Conservation (phyloP, 2,113 vertebrate genomes). For the Myrmophylax atrothorax region DNA sequence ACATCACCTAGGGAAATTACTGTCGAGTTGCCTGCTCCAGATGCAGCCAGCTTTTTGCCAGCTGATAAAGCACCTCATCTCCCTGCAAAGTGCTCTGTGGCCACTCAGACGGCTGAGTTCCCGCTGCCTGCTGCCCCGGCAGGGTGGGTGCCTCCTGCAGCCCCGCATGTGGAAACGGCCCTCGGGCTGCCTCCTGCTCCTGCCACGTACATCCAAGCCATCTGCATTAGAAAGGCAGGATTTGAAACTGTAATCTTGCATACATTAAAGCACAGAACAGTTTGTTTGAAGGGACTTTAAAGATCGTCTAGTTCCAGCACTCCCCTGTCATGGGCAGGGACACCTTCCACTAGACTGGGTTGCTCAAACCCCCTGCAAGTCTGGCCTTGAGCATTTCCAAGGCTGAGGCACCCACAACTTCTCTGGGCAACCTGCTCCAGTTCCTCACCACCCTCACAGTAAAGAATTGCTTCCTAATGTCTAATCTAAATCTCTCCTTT, state of each 20-base stretch:
- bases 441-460: neutral
- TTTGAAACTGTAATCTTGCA: neutral
- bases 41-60: neutral
- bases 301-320: neutral
- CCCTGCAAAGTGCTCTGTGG: neutral
- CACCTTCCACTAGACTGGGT: neutral
- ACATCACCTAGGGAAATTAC: neutral
- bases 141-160: neutral
- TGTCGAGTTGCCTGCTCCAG: neutral
- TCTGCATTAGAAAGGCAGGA: neutral
- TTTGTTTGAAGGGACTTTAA: neutral
- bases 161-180: neutral
- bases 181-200: neutral
- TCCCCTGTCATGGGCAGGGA: neutral
- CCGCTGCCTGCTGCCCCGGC: neutral
- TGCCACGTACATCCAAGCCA: slow-evolving; percentile 1
- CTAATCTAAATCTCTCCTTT: neutral
- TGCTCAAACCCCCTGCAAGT: neutral
- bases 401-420: neutral
- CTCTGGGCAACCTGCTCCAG: neutral
- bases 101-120: neutral
- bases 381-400: neutral
- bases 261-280: neutral
- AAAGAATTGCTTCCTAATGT: neutral
- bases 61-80: neutral